Conservation (phyloP, 2,113 vertebrate genomes). For the Myiozetetes cayanensis region DNA sequence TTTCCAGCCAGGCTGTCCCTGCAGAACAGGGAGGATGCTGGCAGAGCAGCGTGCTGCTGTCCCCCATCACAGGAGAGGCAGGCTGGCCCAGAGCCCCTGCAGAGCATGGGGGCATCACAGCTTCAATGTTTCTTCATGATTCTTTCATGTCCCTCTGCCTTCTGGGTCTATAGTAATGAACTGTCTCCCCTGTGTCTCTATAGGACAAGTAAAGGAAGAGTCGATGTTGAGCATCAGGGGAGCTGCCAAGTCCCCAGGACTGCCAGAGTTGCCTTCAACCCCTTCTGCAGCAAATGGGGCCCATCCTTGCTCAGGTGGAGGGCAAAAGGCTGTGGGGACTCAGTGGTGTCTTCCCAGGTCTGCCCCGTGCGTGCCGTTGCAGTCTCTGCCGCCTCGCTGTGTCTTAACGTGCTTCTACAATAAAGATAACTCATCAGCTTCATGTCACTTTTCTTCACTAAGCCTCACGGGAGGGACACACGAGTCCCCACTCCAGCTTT, state of each 20-base stretch:
- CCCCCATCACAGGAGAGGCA: neutral
- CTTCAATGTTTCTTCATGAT: neutral
- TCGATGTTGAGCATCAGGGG: neutral
- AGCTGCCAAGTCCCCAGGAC: neutral
- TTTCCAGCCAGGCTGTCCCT: neutral
- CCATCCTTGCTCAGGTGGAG: neutral
- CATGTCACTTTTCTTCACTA: slow-evolving; percentile 46
- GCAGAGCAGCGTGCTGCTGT: neutral
- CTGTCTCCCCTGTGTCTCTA: neutral
- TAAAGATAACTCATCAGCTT: slow-evolving; percentile 53
- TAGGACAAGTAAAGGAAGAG: slow-evolving; percentile 34
- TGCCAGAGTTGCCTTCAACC: slow-evolving; percentile 17
- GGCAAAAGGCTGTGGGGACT: neutral
- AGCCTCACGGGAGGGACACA: neutral
- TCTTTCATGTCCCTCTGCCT: neutral
- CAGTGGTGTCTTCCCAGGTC: neutral
- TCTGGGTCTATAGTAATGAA: neutral
- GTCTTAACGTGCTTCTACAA: slow-evolving; percentile 36
- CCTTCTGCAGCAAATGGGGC: neutral
- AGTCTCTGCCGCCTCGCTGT: neutral
- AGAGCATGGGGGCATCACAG: neutral
- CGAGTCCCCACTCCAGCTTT: neutral
- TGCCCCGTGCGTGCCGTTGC: neutral
- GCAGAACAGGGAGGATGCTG: neutral
- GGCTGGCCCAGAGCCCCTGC: neutral